Conservation (phyloP, 2,888 invertebrate species). For the Octodonta nipae region DNA sequence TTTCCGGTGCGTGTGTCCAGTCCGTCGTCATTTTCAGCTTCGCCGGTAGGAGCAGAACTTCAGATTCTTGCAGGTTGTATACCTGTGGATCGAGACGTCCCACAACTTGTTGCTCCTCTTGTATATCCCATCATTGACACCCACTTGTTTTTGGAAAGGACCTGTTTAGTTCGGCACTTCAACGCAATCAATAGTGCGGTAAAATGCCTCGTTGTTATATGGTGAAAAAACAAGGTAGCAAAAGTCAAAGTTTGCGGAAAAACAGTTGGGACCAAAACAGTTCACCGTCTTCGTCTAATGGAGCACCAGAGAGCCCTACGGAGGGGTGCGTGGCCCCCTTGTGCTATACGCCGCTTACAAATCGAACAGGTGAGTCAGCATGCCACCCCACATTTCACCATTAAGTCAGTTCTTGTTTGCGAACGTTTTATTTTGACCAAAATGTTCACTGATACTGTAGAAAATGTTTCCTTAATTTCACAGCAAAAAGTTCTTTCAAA, state of each 20-base stretch:
- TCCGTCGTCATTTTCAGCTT: too few relatives aligned
- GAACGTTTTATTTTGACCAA: too few relatives aligned
- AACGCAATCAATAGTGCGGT: too few relatives aligned
- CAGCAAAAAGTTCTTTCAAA: too few relatives aligned
- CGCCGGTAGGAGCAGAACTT: too few relatives aligned
- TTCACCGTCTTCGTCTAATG: conserved; percentile 19
- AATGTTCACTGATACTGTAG: too few relatives aligned
- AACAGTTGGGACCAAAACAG: conserved; percentile 34
- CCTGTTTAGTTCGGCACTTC: too few relatives aligned
- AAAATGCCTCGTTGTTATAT: conserved; percentile 63
- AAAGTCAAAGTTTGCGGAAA: conserved; percentile 34
- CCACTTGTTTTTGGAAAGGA: conserved; percentile 18
- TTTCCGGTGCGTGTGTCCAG: conserved; percentile 7
- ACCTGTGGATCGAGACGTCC: conserved; percentile 32
- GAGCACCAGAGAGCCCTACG: conserved; percentile 42
- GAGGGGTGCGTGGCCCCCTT: conserved; percentile 49
- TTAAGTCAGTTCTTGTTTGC: too few relatives aligned
- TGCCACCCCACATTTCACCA: too few relatives aligned
- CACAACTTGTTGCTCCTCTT: conserved; percentile 33
- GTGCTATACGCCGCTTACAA: conserved; percentile 42
- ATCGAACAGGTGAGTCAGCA: conserved; percentile 25
- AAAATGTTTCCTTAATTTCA: too few relatives aligned
- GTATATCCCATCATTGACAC: too few relatives aligned
- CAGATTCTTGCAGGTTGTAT: conserved; percentile 28
- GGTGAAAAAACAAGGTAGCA: conserved; percentile 54